Percentiles rank a stretch among this genome's conserved stretches.
phyloP scores from a whole-genome alignment of 2,113 vertebrate species.

The Nematolebias whitei region DNA sequence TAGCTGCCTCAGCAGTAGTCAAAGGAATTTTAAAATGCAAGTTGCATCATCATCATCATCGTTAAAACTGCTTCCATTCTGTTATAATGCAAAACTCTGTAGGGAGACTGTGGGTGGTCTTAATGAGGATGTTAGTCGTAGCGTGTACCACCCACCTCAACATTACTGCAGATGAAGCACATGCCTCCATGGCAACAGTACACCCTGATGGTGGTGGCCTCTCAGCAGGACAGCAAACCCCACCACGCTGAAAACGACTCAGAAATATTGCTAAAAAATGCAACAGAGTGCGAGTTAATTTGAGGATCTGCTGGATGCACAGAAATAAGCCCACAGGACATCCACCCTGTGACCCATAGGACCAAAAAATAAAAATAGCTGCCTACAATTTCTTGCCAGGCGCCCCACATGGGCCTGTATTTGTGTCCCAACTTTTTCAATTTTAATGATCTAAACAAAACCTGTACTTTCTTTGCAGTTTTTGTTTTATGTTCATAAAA shows the following conservation, averaged over 20 bases:
- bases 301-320: not conserved
- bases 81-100: not conserved
- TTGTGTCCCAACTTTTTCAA: not conserved
- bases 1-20: too few species aligned
- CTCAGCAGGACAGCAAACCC: not conserved
- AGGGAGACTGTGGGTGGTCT: not conserved
- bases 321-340: not conserved
- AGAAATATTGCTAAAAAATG: not conserved
- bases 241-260: not conserved
- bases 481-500: too few species aligned
- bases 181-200: not conserved
- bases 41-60: too few species aligned
- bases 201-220: not conserved
- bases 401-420: not conserved
- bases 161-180: conserved; percentile 1
- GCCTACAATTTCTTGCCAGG: not conserved
- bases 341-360: too few species aligned
- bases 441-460: not conserved
- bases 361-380: too few species aligned
- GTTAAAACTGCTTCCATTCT: not conserved
- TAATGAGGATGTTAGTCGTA: not conserved
- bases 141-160: not conserved
- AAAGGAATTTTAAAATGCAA: too few species aligned
- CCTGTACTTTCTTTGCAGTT: not conserved
- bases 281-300: not conserved